phyloP scores from a whole-genome alignment of 1,140 invertebrate species.

The Cyphomyrmex costatus region DNA sequence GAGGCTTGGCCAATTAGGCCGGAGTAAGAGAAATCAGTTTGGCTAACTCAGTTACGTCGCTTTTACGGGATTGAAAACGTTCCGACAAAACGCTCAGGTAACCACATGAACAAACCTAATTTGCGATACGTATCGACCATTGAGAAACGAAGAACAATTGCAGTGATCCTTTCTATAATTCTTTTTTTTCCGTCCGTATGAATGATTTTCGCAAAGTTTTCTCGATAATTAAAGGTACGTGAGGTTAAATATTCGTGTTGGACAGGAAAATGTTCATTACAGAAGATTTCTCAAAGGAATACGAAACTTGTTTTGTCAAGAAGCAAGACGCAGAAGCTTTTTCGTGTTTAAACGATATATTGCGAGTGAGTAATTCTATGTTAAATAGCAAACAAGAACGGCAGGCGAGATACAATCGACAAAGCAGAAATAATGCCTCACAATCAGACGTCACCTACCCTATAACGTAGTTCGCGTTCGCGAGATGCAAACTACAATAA shows the following conservation, averaged over 20 bases:
- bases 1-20: slow-evolving; percentile 74
- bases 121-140: slow-evolving; percentile 60
- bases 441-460: slow-evolving; percentile 67
- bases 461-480: slow-evolving; percentile 45
- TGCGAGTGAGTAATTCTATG: slow-evolving; percentile 5
- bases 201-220: slow-evolving; percentile 31
- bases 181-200: background rate
- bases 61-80: slow-evolving; percentile 79
- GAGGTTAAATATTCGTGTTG: slow-evolving; percentile 4
- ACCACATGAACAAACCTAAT: slow-evolving; percentile 72
- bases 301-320: background rate
- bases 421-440: slow-evolving; percentile 76
- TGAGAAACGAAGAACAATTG: slow-evolving; percentile 56
- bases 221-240: slow-evolving; percentile 11
- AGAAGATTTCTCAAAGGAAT: background rate
- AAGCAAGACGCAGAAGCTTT: slow-evolving; percentile 3
- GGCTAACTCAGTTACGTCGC: slow-evolving; percentile 73
- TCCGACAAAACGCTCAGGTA: slow-evolving; percentile 67
- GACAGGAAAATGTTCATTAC: background rate
- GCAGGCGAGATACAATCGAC: slow-evolving; percentile 57
- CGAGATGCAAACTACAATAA: slow-evolving; percentile 78
- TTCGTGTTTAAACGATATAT: background rate
- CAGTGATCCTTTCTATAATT: slow-evolving; percentile 35
- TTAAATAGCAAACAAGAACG: slow-evolving; percentile 62
- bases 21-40: slow-evolving; percentile 75